Percentiles rank a stretch among this genome's conserved stretches.
Evolutionary conservation across 2,888 invertebrate genomes (phyloP).

Genomic region (Dromius quadrimaculatus): DNA sequence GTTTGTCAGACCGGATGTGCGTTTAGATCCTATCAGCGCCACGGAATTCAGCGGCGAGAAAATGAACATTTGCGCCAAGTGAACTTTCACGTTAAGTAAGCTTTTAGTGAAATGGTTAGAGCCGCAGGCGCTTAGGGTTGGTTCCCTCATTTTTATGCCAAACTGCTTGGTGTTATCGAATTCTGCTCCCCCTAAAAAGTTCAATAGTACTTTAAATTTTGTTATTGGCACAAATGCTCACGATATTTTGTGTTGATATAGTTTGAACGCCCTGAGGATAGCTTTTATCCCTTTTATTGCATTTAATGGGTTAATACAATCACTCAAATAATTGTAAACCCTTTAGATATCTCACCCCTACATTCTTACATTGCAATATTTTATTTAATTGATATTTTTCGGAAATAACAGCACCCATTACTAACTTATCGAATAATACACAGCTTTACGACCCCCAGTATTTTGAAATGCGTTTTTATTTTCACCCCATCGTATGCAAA

Average conservation of each 20-base stretch:
- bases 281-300: not conserved
- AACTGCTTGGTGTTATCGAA: slow-evolving; percentile 20
- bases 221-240: slow-evolving; percentile 28
- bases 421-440: too few relatives aligned
- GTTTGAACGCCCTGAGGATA: slow-evolving; percentile 7
- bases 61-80: slow-evolving; percentile 38
- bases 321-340: not conserved
- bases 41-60: slow-evolving; percentile 12
- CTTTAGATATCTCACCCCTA: too few relatives aligned
- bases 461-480: too few relatives aligned
- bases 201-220: slow-evolving; percentile 28
- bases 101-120: slow-evolving; percentile 31
- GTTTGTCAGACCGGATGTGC: slow-evolving; percentile 11
- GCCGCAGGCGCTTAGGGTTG: slow-evolving; percentile 2
- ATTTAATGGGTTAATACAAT: not conserved
- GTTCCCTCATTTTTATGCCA: slow-evolving; percentile 12
- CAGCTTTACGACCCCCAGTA: too few relatives aligned
- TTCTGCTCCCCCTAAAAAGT: not conserved
- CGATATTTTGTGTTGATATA: slow-evolving; percentile 18
- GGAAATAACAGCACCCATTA: too few relatives aligned
- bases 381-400: too few relatives aligned
- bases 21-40: slow-evolving; percentile 13
- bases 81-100: slow-evolving; percentile 39
- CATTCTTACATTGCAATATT: too few relatives aligned
- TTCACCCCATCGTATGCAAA: too few relatives aligned